phyloP scores from a whole-genome alignment of 2,797 vertebrate species.

The Sciurus vulgaris region DNA sequence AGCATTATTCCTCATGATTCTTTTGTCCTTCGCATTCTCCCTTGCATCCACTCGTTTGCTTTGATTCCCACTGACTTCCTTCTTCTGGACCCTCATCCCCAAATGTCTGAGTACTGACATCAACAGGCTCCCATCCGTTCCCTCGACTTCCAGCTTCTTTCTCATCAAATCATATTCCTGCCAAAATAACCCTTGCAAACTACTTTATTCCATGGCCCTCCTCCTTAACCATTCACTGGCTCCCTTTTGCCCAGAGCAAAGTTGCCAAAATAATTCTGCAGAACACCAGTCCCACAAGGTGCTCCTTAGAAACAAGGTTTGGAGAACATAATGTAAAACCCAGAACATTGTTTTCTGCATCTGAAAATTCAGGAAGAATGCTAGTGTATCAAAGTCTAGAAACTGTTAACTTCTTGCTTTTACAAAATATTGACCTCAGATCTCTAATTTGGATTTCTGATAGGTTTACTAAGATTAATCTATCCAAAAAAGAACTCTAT shows the following conservation, averaged over 20 bases:
- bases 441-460: constrained; percentile 23
- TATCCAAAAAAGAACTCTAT: neutral
- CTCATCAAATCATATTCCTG: constrained; percentile 11
- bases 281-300: neutral
- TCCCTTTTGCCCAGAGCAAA: constrained; percentile 29
- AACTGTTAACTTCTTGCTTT: constrained; percentile 28
- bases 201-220: neutral
- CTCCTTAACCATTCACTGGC: constrained; percentile 6
- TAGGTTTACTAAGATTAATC: neutral
- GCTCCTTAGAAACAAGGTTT: constrained; percentile 36
- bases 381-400: constrained; percentile 26
- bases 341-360: neutral
- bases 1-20: neutral
- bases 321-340: constrained; percentile 30
- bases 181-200: constrained; percentile 63
- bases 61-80: constrained; percentile 36
- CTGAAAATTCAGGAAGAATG: constrained; percentile 52
- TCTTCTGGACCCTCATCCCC: constrained; percentile 39
- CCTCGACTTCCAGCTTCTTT: constrained; percentile 50
- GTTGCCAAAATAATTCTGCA: neutral
- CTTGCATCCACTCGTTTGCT: constrained; percentile 13
- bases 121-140: constrained; percentile 46
- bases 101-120: constrained; percentile 58
- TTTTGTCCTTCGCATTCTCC: constrained; percentile 2
- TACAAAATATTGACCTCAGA: constrained; percentile 33